These are phyloP conservation scores for Heterochromis multidens DNA, from an alignment of 2,113 vertebrate species.

Conservation along the genomic window DNA sequence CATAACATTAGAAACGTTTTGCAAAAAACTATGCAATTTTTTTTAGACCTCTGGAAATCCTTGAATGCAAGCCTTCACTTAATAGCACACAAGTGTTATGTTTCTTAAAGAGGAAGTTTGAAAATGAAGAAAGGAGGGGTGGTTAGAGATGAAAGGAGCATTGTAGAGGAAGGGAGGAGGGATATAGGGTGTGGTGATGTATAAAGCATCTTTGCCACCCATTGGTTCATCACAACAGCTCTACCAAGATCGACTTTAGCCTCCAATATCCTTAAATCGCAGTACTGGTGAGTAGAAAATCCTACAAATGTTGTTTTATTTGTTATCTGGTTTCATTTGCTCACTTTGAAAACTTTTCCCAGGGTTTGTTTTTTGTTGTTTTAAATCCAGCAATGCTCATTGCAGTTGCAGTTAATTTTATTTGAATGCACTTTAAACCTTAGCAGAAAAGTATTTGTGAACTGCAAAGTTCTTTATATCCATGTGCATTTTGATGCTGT, in stretches of 20 bases:
- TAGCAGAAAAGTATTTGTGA: background rate
- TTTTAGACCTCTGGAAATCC: background rate
- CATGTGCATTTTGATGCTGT: rapidly evolving
- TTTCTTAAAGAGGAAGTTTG: background rate
- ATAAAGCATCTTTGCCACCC: constrained; percentile 47
- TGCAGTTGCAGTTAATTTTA: background rate
- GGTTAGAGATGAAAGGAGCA: constrained; percentile 9
- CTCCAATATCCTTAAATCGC: background rate
- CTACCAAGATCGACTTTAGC: background rate
- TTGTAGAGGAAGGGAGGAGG: constrained; percentile 2
- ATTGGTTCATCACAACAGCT: constrained; percentile 23
- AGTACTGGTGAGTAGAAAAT: constrained; percentile 48
- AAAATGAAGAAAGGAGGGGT: constrained; percentile 5
- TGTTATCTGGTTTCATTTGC: background rate
- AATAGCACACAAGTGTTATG: background rate
- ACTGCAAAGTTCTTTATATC: background rate
- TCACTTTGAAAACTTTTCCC: rapidly evolving
- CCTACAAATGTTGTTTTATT: background rate
- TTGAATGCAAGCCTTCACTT: background rate
- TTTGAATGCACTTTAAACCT: background rate
- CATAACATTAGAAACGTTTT: background rate
- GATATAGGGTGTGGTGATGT: constrained; percentile 49
- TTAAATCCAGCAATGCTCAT: rapidly evolving
- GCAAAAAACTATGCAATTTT: rapidly evolving
- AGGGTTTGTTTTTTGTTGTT: rapidly evolving